These are phyloP conservation scores for Propsilocerus akamusi DNA, from an alignment of 1,140 invertebrate genomes.

Conservation along the genomic window DNA sequence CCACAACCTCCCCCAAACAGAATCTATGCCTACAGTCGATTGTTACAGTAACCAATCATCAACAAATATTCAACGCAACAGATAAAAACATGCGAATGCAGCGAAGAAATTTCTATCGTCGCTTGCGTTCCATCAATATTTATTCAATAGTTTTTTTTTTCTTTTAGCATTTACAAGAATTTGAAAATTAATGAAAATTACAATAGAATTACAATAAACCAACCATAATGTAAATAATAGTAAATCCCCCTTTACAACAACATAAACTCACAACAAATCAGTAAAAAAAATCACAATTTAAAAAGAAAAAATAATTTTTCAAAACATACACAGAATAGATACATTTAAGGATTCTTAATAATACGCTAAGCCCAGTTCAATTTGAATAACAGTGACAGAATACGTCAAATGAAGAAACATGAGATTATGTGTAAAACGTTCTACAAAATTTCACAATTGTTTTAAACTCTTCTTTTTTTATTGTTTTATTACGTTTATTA, in stretches of 20 bases:
- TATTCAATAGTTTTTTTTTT: no score
- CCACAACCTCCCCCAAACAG: neutral
- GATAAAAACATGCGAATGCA: neutral
- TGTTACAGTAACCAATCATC: neutral
- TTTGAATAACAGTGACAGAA: neutral
- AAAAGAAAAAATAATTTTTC: neutral
- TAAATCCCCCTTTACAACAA: neutral
- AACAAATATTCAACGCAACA: no score
- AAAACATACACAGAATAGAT: neutral
- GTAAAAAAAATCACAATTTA: neutral
- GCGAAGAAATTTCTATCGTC: neutral
- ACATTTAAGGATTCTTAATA: neutral
- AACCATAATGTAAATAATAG: constrained; percentile 4
- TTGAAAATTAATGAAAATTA: neutral
- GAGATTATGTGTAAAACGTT: constrained; percentile 2
- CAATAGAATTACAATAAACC: constrained; percentile 2
- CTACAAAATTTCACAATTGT: neutral
- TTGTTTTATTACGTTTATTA: neutral
- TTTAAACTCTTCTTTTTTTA: neutral
- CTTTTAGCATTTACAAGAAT: neutral
- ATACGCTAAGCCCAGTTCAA: neutral
- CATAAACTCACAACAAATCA: neutral
- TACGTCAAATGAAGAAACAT: neutral
- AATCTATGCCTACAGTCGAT: neutral
- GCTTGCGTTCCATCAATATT: no score